Evolutionary conservation across 2,113 vertebrate species (phyloP), one percentile per base, ranked within the genome.

Genomic region (Grallaria varia): DNA sequence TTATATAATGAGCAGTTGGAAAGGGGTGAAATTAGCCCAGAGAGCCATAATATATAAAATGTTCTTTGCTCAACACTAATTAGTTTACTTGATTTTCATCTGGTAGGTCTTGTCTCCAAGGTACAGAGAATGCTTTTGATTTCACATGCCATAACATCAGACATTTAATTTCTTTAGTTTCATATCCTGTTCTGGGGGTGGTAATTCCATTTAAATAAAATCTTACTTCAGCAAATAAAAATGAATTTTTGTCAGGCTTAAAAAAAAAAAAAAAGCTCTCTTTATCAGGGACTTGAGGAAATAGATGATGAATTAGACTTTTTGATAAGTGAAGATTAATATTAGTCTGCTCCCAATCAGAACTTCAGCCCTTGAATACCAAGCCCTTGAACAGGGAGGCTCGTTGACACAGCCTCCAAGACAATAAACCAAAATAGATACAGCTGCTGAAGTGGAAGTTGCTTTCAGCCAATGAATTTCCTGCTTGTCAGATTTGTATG

Each of bases 71-170:
- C 92, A 93, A 82, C 90, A 58, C 73, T 96, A 94, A 94, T 92
- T 96, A 95, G 83, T 94, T 96, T 74, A 92, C 89, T 91, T 92
- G 95, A 95, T 91, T 96, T 96, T 94, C 14, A 39, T 84, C 76
- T 86, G 73, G 47, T 92, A 90, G 79, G 83, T 95, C 92, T 95
- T 78, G 79, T 96, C 95, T 96, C 88, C 56, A 67, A 92, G 95
- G 92, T 72, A 60, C 25, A 87, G 45, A 81, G 47, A 52, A 93
- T 28, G 69, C 66, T 71, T 91, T 90, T 93, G 83, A 93, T 94
- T 96, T 90, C 76, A 86, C n/a, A 49, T 94, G 55, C 42, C 72
- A 40, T 59, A 93, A 77, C 67, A 85, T 74, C 52, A 96, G 92
- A 75, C 75, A 72, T 47, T 80, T 67, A 55, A 56, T 24, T 50